Evolutionary conservation across 37 sponge, comb jelly and placozoan genomes (phyloP).

Genomic region (Bolinopsis microptera): DNA sequence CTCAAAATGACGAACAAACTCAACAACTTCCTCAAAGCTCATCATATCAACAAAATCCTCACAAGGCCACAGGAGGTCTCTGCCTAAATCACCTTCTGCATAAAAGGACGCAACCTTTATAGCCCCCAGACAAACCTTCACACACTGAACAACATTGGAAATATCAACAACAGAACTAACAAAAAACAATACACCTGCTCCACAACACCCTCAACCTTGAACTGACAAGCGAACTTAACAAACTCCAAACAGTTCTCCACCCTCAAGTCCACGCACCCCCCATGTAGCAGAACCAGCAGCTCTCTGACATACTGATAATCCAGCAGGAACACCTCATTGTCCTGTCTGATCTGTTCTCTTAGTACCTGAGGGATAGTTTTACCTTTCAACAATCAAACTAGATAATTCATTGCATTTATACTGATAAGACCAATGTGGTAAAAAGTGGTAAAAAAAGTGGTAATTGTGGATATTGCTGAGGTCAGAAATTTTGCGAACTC

Average conservation of each 20-base stretch:
- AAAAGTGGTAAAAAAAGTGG: no score
- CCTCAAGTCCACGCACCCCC: neutral
- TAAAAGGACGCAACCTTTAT: neutral
- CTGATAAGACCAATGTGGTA: no score
- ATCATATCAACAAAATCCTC: neutral
- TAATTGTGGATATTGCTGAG: no score
- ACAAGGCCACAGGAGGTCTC: neutral
- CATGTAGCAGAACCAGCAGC: neutral
- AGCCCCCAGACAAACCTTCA: neutral
- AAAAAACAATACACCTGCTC: neutral
- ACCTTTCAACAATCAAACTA: no score
- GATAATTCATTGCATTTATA: no score
- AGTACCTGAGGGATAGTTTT: no score
- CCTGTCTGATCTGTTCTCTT: neutral
- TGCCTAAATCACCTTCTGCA: neutral
- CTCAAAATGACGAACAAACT: neutral
- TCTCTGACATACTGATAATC: neutral
- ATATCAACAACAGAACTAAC: neutral
- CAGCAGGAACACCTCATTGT: neutral
- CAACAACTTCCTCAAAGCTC: neutral
- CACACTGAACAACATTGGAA: neutral
- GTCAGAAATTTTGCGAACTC: no score
- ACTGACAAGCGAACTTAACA: neutral
- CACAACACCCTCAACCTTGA: neutral
- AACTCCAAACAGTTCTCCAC: neutral